Base-by-base conservation (phyloP, 2,113 vertebrate genomes). In the Ellobius talpinus region DNA sequence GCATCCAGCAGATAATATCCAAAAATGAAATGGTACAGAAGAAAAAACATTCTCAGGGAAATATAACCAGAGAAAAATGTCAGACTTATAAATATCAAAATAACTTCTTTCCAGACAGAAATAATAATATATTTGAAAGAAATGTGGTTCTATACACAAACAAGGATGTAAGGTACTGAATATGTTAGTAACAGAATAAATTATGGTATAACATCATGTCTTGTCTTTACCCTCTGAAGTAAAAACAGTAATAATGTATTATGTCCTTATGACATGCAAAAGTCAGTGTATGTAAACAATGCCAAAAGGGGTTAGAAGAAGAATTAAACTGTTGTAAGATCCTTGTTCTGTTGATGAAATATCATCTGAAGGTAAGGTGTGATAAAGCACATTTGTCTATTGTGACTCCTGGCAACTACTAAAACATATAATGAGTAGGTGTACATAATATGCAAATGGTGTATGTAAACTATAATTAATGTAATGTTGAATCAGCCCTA, bases 1-100 rank as follows among this genome's bases (percentile, higher is more conserved):
- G 24, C n/a, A 73, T 14, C 52, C 50, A 81, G 8, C 47, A 87
- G 78, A 87, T 52, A 79, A 39, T 81, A 81, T 73, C 50, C 10
- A 79, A 81, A 91, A 88, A 79, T 63, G 39, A 91, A 88, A 79
- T 63, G 39, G 19, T 33, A 4, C 39, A 55, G 76, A 91, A 79
- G 19, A 63, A 45, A 74, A 87, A 91, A 50, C 16, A 10, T 93
- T 78, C 50, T 78, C 5, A 58, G 50, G 47, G 78, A 87, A 87
- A 70, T 42, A 70, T 73, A 72, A 42, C 4, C 33, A 87, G 33
- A 87, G 52, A 79, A 52, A 65, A 73, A 29, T 73, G 65, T 73
- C 21, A 87, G 26, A 19, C 73, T 87, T 91, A 87, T 42, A 87
- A 79, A 87, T 73, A 45, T 63, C 65, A 87, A 78, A 91, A 63